phyloP scores from a whole-genome alignment of 2,888 invertebrate genomes.

The Campoplex capitator region DNA sequence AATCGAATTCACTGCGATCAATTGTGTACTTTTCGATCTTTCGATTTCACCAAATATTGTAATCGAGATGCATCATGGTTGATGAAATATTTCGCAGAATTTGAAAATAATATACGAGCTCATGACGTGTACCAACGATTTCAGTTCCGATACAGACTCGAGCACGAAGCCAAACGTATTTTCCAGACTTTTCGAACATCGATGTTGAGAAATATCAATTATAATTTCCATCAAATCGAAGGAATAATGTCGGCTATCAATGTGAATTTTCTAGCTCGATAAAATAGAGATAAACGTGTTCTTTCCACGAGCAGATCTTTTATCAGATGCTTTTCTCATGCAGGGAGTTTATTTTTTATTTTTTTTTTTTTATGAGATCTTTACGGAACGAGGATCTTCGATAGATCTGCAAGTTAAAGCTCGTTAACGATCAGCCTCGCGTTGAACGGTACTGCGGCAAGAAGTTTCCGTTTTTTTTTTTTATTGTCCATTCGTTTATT shows the following conservation, averaged over 20 bases:
- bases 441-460: background rate
- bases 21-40: too few species aligned
- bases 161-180: background rate
- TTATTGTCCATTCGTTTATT: constrained; percentile 8
- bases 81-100: background rate
- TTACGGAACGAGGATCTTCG: background rate
- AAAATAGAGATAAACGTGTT: background rate
- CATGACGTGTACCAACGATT: background rate
- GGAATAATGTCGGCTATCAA: background rate
- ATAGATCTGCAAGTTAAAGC: constrained; percentile 2
- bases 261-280: background rate
- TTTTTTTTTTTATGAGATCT: background rate
- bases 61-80: background rate
- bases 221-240: background rate
- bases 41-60: too few species aligned
- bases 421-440: constrained; percentile 27
- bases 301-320: constrained; percentile 3
- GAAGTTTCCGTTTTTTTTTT: background rate
- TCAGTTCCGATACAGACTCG: background rate
- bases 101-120: background rate
- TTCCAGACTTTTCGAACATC: background rate
- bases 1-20: too few species aligned
- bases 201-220: background rate
- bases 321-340: background rate
- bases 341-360: background rate